Percentiles rank a stretch among this genome's conserved stretches.
phyloP scores from a whole-genome alignment of 2,888 invertebrate species.

The Rhingia campestris region DNA sequence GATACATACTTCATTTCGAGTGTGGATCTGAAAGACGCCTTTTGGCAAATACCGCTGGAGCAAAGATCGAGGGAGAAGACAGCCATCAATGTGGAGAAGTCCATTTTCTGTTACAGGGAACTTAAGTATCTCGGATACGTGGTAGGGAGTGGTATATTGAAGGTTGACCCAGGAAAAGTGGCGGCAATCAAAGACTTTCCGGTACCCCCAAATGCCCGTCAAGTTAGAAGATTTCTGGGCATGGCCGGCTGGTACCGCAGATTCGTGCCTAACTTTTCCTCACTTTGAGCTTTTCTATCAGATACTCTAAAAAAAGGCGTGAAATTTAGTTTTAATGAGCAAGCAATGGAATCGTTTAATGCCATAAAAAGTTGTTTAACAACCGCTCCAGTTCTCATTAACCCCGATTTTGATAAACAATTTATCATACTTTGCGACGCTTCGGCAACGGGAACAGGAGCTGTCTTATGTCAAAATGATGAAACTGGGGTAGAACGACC shows the following conservation, averaged over 20 bases:
- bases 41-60: too few species aligned
- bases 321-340: not conserved
- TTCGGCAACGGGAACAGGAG: conserved; percentile 11
- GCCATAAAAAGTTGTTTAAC: conserved; percentile 9
- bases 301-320: not conserved
- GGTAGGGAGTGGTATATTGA: not conserved
- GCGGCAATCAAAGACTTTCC: conserved; percentile 12
- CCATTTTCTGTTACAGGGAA: not conserved
- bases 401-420: conserved; percentile 12
- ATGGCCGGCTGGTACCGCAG: conserved; percentile 19
- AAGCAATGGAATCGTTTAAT: conserved; percentile 10
- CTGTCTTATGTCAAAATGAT: conserved; percentile 36
- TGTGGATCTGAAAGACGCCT: not conserved
- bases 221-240: conserved; percentile 15
- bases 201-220: not conserved
- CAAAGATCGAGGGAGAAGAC: too few species aligned
- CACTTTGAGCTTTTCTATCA: not conserved
- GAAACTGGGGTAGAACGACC: conserved; percentile 21
- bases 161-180: not conserved
- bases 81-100: not conserved
- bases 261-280: conserved; percentile 3
- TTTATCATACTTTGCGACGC: conserved; percentile 39
- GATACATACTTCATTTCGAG: not conserved
- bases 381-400: conserved; percentile 3
- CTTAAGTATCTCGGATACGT: not conserved